These are phyloP conservation scores for Stercorarius parasiticus DNA, from an alignment of 2,113 vertebrate genomes.

Conservation along the genomic window DNA sequence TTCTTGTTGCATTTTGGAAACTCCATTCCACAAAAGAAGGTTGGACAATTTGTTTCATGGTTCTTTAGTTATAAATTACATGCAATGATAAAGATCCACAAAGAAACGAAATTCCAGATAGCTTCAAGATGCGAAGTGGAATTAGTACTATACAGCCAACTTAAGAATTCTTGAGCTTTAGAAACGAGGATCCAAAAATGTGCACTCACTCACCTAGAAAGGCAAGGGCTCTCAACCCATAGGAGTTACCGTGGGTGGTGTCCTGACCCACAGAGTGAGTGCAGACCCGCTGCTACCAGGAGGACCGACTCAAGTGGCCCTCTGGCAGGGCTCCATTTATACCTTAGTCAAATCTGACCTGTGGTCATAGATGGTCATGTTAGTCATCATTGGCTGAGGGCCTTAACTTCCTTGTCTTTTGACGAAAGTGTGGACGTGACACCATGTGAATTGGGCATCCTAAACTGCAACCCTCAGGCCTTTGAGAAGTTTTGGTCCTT, in stretches of 20 bases:
- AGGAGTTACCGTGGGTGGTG: not conserved
- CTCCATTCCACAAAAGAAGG: not conserved
- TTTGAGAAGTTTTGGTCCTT: not conserved
- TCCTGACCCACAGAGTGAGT: not conserved
- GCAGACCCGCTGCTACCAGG: not conserved
- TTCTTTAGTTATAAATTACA: not conserved
- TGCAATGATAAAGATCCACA: not conserved
- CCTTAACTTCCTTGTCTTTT: not conserved
- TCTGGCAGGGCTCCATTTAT: not conserved
- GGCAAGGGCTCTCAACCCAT: not conserved
- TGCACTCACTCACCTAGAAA: no score
- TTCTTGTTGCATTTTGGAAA: not conserved
- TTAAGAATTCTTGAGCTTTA: no score
- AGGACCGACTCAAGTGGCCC: not conserved
- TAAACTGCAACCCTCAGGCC: not conserved
- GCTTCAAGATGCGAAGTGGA: not conserved
- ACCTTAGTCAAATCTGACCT: not conserved
- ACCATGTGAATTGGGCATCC: not conserved
- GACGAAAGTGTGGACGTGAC: not conserved
- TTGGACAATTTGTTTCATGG: not conserved
- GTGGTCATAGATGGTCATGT: not conserved
- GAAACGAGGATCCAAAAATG: no score
- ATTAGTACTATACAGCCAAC: no score
- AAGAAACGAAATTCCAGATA: not conserved
- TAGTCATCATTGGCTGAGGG: not conserved